These are phyloP conservation scores for Xiphorhynchus elegans DNA, from an alignment of 2,113 vertebrate genomes.

Conservation along the genomic window DNA sequence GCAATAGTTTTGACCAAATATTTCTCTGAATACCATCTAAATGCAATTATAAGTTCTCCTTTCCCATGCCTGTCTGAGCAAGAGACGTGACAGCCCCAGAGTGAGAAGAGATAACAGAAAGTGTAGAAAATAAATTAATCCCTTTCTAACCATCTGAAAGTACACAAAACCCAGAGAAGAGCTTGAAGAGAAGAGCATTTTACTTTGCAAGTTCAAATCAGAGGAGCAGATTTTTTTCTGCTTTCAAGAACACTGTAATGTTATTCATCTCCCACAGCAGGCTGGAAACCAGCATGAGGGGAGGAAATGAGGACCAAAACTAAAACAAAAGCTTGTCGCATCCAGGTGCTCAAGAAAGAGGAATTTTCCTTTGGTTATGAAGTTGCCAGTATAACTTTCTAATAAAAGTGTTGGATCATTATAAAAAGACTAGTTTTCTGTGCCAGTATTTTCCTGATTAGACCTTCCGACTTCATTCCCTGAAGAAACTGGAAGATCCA, in stretches of 20 bases:
- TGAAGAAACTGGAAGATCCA: background rate
- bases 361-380: background rate
- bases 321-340: background rate
- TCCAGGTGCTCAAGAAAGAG: background rate
- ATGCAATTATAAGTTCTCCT: background rate
- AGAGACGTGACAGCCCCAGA: constrained; percentile 2
- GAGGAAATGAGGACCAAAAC: constrained; percentile 18
- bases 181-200: constrained; percentile 5
- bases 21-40: background rate
- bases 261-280: constrained; percentile 4
- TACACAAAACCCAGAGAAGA: background rate
- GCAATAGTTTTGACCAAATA: constrained; percentile 1
- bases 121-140: constrained; percentile 43
- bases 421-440: background rate
- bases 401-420: background rate
- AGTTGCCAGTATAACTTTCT: background rate
- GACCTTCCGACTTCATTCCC: background rate
- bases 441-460: background rate
- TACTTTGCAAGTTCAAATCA: constrained; percentile 42
- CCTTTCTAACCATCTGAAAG: background rate
- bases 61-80: background rate
- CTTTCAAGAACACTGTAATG: constrained; percentile 8
- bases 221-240: constrained; percentile 1
- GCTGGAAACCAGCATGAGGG: constrained; percentile 13
- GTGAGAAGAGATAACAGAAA: constrained; percentile 19